Percentiles rank a stretch among this genome's conserved stretches.
These are phyloP conservation scores for Scrobipalpa costella DNA, from an alignment of 2,888 invertebrate species.

Conservation along the genomic window DNA sequence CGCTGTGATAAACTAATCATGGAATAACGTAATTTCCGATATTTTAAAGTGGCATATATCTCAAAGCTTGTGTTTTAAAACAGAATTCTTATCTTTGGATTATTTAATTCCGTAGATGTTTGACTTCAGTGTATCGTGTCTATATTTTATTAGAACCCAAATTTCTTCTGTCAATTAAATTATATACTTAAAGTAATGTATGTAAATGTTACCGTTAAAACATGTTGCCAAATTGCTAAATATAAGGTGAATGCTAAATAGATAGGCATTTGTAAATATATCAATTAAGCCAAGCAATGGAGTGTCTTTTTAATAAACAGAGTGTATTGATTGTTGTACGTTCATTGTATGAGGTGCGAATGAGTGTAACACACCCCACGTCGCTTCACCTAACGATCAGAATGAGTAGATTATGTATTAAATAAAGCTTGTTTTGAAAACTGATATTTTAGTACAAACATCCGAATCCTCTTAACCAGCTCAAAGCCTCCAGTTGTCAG, in stretches of 20 bases:
- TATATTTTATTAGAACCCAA: constrained; percentile 20
- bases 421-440: constrained; percentile 80
- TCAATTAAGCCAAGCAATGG: constrained; percentile 63
- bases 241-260: constrained; percentile 67
- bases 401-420: constrained; percentile 63
- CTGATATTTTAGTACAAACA: constrained; percentile 42
- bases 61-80: background rate
- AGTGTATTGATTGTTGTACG: constrained; percentile 61
- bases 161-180: constrained; percentile 68
- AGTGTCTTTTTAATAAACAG: constrained; percentile 61
- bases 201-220: constrained; percentile 70
- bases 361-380: constrained; percentile 54
- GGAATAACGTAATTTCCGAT: constrained; percentile 28
- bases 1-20: constrained; percentile 61
- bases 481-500: background rate
- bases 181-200: constrained; percentile 54
- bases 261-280: constrained; percentile 75
- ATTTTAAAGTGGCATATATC: background rate
- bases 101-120: background rate
- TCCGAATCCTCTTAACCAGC: constrained; percentile 7
- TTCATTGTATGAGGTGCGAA: constrained; percentile 45
- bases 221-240: constrained; percentile 76
- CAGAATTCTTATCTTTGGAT: background rate
- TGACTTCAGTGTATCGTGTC: background rate
- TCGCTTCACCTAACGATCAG: constrained; percentile 53